A percentile compares a stretch with the other conserved stretches of the same genome.
These are phyloP conservation scores for Catamblyrhynchus diadema DNA, from an alignment of 2,797 vertebrate genomes.

Conservation along the genomic window DNA sequence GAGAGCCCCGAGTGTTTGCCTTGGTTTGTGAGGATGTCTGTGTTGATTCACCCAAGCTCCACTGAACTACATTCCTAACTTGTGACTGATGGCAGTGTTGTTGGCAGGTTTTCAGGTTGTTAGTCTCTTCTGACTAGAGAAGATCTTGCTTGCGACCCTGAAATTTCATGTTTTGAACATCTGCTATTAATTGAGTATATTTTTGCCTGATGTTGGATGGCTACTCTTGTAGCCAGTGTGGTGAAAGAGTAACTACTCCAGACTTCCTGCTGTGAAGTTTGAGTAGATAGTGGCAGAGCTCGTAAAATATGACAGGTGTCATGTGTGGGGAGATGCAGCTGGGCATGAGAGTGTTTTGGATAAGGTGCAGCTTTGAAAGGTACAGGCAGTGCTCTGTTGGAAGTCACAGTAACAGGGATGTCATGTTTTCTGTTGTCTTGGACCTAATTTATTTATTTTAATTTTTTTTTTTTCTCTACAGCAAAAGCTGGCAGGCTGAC, in stretches of 20 bases:
- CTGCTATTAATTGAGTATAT: neutral
- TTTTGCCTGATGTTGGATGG: neutral
- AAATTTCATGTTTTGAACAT: conserved; percentile 19
- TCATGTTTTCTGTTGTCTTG: neutral
- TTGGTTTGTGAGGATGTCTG: neutral
- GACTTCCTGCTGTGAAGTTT: neutral
- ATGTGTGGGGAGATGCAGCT: neutral
- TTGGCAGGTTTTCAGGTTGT: conserved; percentile 55
- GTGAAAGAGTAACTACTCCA: neutral
- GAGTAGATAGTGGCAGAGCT: neutral
- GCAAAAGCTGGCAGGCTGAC: conserved; percentile 99
- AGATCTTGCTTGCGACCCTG: conserved; percentile 19
- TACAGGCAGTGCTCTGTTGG: neutral
- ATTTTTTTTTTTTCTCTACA: conserved; percentile 60
- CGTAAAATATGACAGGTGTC: neutral
- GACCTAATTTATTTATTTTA: neutral
- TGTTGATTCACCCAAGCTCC: conserved; percentile 49
- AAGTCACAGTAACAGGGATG: neutral
- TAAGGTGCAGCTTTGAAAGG: neutral
- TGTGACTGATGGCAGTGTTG: conserved; percentile 46
- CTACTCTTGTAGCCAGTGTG: neutral
- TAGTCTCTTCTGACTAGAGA: conserved; percentile 20
- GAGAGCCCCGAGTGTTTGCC: neutral
- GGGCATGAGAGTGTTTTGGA: neutral
- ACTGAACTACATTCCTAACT: conserved; percentile 60